phyloP scores from a whole-genome alignment of 2,888 invertebrate genomes.

The Calliphora vomitoria region DNA sequence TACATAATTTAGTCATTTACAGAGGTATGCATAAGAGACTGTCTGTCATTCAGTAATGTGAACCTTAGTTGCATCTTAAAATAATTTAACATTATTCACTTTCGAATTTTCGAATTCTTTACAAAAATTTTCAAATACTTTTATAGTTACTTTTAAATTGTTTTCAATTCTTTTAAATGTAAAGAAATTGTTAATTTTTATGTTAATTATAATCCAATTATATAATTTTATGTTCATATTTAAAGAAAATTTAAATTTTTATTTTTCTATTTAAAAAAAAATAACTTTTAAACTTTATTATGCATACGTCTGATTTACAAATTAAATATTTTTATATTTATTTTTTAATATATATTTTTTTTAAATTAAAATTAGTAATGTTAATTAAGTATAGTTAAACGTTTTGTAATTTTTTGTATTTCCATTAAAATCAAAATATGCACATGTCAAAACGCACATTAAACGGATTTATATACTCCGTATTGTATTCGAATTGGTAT shows the following conservation, averaged over 20 bases:
- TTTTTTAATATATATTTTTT: neutral
- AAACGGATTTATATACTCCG: too few species aligned
- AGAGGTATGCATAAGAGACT: neutral
- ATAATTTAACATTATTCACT: too few species aligned
- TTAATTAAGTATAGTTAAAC: neutral
- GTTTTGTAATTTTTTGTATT: neutral
- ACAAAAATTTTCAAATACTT: too few species aligned
- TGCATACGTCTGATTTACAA: neutral
- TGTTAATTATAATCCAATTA: too few species aligned
- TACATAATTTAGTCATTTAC: neutral
- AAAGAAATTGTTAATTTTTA: too few species aligned
- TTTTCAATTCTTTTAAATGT: too few species aligned
- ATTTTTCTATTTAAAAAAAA: neutral
- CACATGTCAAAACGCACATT: neutral
- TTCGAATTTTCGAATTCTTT: too few species aligned
- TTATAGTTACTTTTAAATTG: too few species aligned
- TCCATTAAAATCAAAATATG: neutral
- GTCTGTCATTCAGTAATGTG: neutral
- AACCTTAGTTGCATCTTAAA: too few species aligned
- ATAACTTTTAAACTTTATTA: neutral
- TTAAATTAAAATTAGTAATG: neutral
- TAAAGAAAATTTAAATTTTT: neutral
- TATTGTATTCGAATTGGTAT: too few species aligned
- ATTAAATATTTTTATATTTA: conserved; percentile 6
- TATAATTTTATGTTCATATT: too few species aligned